Evolutionary conservation across 2,113 vertebrate species (phyloP), one percentile per base, ranked within the genome.

Genomic region (Apteryx owenii): DNA sequence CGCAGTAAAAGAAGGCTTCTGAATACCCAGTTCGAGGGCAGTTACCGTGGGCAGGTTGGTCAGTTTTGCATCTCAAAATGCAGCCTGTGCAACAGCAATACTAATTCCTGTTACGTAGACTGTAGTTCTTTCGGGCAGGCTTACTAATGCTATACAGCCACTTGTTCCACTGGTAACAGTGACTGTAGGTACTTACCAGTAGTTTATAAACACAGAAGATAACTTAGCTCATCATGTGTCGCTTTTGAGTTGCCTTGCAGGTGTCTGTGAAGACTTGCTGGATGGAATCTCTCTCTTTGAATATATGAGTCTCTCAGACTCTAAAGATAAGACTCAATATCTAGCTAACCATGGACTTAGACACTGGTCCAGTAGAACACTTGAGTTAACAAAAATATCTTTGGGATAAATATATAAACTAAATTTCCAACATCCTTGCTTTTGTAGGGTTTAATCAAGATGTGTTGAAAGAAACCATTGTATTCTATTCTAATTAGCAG

Each of bases 61-160:
- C 22, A 5, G 1, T 36, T 46, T 42, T 69, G 10, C 13, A 3
- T 28, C 70, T 51, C 51, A 5, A 5, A 29, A 26, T 7, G 23
- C 56, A 61, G 76, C 46, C 69, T 22, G 46, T 68, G 81, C 54
- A 53, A 7, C 48, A 53, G 29, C 25, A 19, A 21, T 28, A 2
- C 8, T 9, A 26, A 46, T 81, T 81, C 65, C 65, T 23, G 12
- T 56, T 31, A 2, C 12, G 69, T 26, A 50, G n/a, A 16, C n/a
- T 10, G 2, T 50, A 44, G 54, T n/a, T 53, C 72, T 50, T 21
- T 33, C 7, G 44, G n/a, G 13, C n/a, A 13, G 72, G 26, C n/a
- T 69, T 29, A 3, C 5, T 44, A 3, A 33, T 23, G 31, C 12
- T 8, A 0, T 12, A 4, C 46, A 56, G 51, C 48, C 19, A 0